A percentile compares a stretch with the other conserved stretches of the same genome.
Conservation (phyloP, 1,140 invertebrate genomes). For the Helicoverpa armigera region DNA sequence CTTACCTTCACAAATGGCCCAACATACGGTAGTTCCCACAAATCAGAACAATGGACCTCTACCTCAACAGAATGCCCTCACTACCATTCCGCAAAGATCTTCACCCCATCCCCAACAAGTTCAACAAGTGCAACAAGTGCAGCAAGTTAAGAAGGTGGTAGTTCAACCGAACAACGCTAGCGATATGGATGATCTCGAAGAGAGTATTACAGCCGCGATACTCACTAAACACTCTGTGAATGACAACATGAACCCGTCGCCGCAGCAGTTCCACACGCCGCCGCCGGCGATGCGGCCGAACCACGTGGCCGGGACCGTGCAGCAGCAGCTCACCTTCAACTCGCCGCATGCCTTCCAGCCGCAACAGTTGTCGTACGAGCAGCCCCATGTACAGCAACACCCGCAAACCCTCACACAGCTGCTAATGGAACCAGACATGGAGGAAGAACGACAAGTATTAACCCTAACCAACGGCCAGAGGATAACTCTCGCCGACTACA, state of each 20-base stretch:
- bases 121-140: constrained; percentile 65
- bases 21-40: constrained; percentile 65
- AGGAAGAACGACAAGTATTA: constrained; percentile 79
- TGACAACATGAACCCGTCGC: constrained; percentile 63
- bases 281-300: constrained; percentile 65
- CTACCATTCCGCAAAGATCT: constrained; percentile 65
- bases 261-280: constrained; percentile 72
- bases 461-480: constrained; percentile 79
- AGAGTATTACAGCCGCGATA: constrained; percentile 84
- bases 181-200: constrained; percentile 84
- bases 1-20: constrained; percentile 63
- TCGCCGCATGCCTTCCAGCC: constrained; percentile 70
- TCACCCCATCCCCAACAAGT: constrained; percentile 73
- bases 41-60: constrained; percentile 73
- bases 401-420: constrained; percentile 71
- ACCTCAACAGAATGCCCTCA: constrained; percentile 68
- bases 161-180: constrained; percentile 80
- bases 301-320: constrained; percentile 54
- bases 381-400: constrained; percentile 65
- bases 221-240: constrained; percentile 77
- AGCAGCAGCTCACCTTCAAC: constrained; percentile 64
- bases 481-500: constrained; percentile 81
- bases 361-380: constrained; percentile 65
- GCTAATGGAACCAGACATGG: constrained; percentile 74
- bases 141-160: constrained; percentile 77